Conservation (phyloP, 2,888 invertebrate genomes). For the Sphaerophoria rueppellii region DNA sequence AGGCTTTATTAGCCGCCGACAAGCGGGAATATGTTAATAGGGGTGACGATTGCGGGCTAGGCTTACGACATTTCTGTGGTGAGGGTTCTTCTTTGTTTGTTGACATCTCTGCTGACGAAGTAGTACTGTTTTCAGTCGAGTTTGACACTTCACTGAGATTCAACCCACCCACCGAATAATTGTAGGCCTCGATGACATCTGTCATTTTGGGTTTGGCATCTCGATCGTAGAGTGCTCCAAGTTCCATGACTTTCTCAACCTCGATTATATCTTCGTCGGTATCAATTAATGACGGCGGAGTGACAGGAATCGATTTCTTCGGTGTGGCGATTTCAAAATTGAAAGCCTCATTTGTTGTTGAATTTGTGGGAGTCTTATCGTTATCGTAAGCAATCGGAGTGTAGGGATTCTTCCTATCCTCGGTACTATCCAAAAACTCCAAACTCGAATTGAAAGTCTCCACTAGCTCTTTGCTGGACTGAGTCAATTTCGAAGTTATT, state of each 20-base stretch:
- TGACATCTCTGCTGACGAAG: constrained; percentile 55
- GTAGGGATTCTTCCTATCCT: constrained; percentile 53
- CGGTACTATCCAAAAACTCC: constrained; percentile 76
- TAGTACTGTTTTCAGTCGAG: constrained; percentile 76
- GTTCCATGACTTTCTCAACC: constrained; percentile 64
- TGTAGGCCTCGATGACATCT: constrained; percentile 56
- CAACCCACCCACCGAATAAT: constrained; percentile 53
- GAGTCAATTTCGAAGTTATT: constrained; percentile 80
- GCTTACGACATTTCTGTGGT: constrained; percentile 42
- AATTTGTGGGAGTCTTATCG: constrained; percentile 72
- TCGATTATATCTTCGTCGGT: constrained; percentile 52
- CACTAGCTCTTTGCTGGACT: constrained; percentile 80
- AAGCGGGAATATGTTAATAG: constrained; percentile 80
- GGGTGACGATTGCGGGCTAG: constrained; percentile 75
- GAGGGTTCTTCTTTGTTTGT: constrained; percentile 4
- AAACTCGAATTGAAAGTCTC: constrained; percentile 78
- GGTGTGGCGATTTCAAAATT: constrained; percentile 75
- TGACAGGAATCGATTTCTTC: constrained; percentile 29
- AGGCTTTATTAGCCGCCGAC: constrained; percentile 76
- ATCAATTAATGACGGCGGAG: constrained; percentile 49
- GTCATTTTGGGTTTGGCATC: constrained; percentile 75
- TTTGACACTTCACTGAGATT: constrained; percentile 66
- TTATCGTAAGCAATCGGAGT: constrained; percentile 54
- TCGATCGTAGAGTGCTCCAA: constrained; percentile 75
- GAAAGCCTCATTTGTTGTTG: constrained; percentile 76